Evolutionary conservation across 2,888 invertebrate species (phyloP).

Genomic region (Synergus japonicus): DNA sequence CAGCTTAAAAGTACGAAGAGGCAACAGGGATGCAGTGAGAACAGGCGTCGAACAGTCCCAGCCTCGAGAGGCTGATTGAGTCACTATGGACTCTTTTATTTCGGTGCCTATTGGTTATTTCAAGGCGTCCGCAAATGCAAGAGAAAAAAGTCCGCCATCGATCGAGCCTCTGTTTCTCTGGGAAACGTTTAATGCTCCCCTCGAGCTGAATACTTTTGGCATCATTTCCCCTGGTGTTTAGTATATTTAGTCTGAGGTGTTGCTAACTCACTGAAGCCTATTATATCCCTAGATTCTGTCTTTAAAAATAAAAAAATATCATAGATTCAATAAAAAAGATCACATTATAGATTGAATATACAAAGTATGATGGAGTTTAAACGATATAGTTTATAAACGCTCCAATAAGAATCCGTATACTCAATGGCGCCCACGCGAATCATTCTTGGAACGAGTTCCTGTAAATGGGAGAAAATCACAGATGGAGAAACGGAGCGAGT

Average conservation of each 20-base stretch:
- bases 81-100: conserved; percentile 70
- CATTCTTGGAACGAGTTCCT: conserved; percentile 2
- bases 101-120: conserved; percentile 62
- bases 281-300: neutral
- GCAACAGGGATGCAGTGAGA: neutral
- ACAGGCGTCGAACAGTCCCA: conserved; percentile 25
- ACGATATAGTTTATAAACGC: neutral
- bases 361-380: neutral
- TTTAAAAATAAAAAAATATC: neutral
- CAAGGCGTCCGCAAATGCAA: conserved; percentile 60
- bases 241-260: conserved; percentile 11
- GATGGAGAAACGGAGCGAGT: conserved; percentile 17
- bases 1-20: conserved; percentile 23
- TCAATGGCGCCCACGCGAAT: neutral
- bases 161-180: conserved; percentile 63
- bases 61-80: conserved; percentile 63
- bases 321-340: neutral
- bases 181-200: conserved; percentile 69
- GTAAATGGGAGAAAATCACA: neutral
- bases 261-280: neutral
- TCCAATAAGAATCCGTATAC: neutral
- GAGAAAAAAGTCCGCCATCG: conserved; percentile 65
- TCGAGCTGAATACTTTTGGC: conserved; percentile 29
- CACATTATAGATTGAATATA: neutral
- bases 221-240: conserved; percentile 2